Base-by-base conservation (phyloP, 2,797 vertebrate species). In the Danio jaintianensis region DNA sequence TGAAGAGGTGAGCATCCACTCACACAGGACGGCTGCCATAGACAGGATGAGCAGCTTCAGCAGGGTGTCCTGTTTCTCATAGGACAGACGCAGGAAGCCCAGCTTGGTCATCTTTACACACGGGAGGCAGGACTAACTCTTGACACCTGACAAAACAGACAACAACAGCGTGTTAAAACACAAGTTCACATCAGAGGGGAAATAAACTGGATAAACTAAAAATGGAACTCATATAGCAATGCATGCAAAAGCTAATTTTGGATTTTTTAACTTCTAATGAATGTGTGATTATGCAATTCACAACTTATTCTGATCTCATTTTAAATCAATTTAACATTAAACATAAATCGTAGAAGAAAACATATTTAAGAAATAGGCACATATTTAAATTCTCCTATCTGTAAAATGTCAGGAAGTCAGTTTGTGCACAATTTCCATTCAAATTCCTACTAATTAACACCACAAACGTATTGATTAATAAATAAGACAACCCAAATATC, bases 21-120 rank as follows among this genome's bases (percentile, higher is more conserved):
- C 88, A 99, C 98, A 99, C 56, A 99, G 93, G 86, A 99, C 91
- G 48, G 96, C 97, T 55, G 98, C 98, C 98, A 99, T 99, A 0
- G 98, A 99, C 84, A 99, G 91, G 90, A 99, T 99, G 87, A 99
- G 96, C 82, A 99, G 96, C 94, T 99, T 99, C 90, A 99, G 93
- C 87, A 99, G 95, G 0, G 97, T 99, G 95, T 99, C 98, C 93
- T 99, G 98, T 86, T 99, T 99, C 94, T 99, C 98, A 10, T 99
- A 99, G 92, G 98, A 99, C 92, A 99, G 90, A 74, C 98, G 96
- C 86, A 99, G 90, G 85, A 99, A 99, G 68, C 97, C 98, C 86
- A 99, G 40, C 90, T 98, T 98, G 86, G 97, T 98, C 98, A 99
- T 99, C 85, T 93, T 97, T 4, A 73, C 90, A 90, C 90, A 90